phyloP scores from a whole-genome alignment of 1,140 invertebrate species.

The Bombus polaris region DNA sequence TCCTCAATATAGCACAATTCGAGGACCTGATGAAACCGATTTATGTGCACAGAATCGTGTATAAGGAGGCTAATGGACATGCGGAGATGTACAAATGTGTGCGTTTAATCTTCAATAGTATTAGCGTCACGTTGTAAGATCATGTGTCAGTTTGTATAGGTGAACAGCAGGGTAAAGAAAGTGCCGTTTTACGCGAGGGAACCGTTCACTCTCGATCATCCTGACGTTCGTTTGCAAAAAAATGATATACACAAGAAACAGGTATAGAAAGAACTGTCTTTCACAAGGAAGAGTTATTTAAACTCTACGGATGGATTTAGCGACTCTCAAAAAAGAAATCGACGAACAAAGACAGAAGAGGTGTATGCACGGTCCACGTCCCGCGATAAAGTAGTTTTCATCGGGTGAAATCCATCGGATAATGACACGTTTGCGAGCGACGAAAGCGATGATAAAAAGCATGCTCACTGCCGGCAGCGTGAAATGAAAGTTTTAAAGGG shows the following conservation, averaged over 20 bases:
- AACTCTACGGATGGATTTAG: background rate
- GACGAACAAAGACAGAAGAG: background rate
- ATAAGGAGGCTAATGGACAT: background rate
- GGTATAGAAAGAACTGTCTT: background rate
- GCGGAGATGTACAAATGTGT: background rate
- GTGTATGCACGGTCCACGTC: background rate
- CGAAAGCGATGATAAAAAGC: slow-evolving; percentile 9
- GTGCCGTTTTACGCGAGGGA: slow-evolving; percentile 25
- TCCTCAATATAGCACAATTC: background rate
- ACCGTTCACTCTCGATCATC: slow-evolving; percentile 5
- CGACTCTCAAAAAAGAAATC: slow-evolving; percentile 25
- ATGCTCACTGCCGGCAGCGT: background rate
- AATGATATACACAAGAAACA: background rate
- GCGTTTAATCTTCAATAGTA: background rate
- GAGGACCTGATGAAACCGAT: background rate
- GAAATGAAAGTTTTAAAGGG: slow-evolving; percentile 6
- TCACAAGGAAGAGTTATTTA: background rate
- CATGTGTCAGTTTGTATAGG: background rate
- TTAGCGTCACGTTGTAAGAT: background rate
- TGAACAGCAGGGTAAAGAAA: slow-evolving; percentile 36
- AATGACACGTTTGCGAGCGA: slow-evolving; percentile 6
- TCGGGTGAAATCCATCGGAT: slow-evolving; percentile 26
- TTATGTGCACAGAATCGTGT: background rate
- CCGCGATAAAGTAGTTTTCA: slow-evolving; percentile 13
- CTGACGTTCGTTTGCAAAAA: background rate